These are phyloP conservation scores for Drosophila mayri DNA, from an alignment of 1,140 invertebrate species.

Conservation along the genomic window DNA sequence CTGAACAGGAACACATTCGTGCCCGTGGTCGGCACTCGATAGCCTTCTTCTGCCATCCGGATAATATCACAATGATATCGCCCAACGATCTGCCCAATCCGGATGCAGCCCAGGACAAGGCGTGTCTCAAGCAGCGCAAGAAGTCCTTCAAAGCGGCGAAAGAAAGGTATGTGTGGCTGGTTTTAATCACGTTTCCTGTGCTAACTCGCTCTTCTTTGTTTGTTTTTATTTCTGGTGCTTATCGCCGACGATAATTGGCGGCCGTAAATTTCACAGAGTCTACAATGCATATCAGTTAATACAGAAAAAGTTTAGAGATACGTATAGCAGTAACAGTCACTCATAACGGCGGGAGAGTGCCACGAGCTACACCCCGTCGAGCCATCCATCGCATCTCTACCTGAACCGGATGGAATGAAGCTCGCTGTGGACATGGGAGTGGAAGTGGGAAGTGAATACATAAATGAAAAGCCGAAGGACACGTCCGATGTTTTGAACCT, in stretches of 20 bases:
- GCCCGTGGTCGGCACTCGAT: conserved; percentile 89
- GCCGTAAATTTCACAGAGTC: conserved; percentile 83
- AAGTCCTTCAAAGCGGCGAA: conserved; percentile 84
- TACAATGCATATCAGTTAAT: conserved; percentile 89
- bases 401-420: conserved; percentile 41
- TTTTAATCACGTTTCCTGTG: conserved; percentile 8
- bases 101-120: conserved; percentile 81
- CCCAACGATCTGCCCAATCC: conserved; percentile 84
- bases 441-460: not conserved
- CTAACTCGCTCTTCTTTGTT: conserved; percentile 36
- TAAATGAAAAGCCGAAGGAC: conserved; percentile 41
- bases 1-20: conserved; percentile 87
- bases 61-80: conserved; percentile 87
- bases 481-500: conserved; percentile 65
- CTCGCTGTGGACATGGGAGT: conserved; percentile 17
- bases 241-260: conserved; percentile 30
- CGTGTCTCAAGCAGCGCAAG: conserved; percentile 85
- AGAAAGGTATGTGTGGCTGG: conserved; percentile 67
- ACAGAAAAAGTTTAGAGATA: conserved; percentile 89
- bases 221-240: conserved; percentile 14
- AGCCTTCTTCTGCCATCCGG: conserved; percentile 91
- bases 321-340: conserved; percentile 86
- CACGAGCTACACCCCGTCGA: conserved; percentile 2
- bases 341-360: conserved; percentile 50
- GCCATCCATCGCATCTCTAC: conserved; percentile 45